Percentiles rank a stretch among this genome's conserved stretches.
phyloP scores from a whole-genome alignment of 2,888 invertebrate genomes.

The Atrina japonica region DNA sequence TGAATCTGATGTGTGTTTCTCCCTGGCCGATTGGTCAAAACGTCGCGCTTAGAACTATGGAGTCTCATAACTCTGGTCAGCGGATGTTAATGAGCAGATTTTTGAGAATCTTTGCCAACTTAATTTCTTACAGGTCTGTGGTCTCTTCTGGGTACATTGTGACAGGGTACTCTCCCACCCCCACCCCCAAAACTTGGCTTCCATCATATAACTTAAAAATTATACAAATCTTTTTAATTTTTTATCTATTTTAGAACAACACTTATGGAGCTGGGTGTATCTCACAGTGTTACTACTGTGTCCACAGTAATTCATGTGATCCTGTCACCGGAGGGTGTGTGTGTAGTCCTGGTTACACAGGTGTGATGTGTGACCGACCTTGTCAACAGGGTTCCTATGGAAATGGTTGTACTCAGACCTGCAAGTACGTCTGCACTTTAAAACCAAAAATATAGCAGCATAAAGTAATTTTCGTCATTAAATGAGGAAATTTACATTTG shows the following conservation, averaged over 20 bases:
- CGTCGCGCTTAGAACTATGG: no score
- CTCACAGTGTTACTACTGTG: slow-evolving; percentile 59
- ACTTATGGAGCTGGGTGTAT: slow-evolving; percentile 68
- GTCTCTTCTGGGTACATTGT: no score
- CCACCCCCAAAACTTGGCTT: no score
- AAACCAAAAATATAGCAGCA: background rate
- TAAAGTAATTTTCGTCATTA: background rate
- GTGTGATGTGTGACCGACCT: slow-evolving; percentile 48
- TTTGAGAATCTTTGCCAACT: no score
- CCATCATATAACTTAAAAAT: no score
- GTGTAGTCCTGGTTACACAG: slow-evolving; percentile 26
- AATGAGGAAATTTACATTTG: background rate
- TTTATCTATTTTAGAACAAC: slow-evolving; percentile 41
- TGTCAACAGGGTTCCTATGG: slow-evolving; percentile 65
- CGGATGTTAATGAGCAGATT: no score
- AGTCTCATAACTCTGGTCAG: no score
- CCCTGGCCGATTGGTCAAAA: no score
- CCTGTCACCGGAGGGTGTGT: slow-evolving; percentile 26
- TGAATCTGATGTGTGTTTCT: no score
- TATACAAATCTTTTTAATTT: no score
- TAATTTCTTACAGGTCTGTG: no score
- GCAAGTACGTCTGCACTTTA: slow-evolving; percentile 54
- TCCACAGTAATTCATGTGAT: slow-evolving; percentile 46
- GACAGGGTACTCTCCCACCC: no score
- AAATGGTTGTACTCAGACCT: slow-evolving; percentile 60